Evolutionary conservation across 2,797 vertebrate species (phyloP).

Genomic region (Rhinatrema bivittatum): DNA sequence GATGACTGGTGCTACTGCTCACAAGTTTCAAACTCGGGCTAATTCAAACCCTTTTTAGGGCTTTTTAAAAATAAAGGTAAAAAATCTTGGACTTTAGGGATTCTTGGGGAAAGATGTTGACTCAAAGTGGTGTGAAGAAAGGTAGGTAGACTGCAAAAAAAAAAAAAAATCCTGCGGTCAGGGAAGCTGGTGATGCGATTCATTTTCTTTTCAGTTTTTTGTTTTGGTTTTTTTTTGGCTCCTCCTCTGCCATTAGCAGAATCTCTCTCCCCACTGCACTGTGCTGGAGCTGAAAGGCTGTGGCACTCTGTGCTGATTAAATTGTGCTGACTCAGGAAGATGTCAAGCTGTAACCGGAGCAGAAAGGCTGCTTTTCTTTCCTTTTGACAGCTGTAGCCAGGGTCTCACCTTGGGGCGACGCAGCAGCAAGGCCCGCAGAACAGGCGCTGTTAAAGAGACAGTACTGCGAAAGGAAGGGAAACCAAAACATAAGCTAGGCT

Average conservation of each 20-base stretch:
- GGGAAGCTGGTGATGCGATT: not conserved
- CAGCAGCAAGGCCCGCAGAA: slow-evolving; percentile 48
- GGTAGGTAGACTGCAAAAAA: too few relatives aligned
- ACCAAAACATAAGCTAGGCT: too few relatives aligned
- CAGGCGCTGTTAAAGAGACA: slow-evolving; percentile 42
- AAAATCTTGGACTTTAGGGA: too few relatives aligned
- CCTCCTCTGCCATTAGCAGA: not conserved
- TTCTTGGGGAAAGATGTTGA: too few relatives aligned
- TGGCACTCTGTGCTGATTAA: slow-evolving; percentile 55
- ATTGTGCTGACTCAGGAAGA: slow-evolving; percentile 61
- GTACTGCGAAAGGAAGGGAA: too few relatives aligned
- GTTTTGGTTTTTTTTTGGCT: not conserved
- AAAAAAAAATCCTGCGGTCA: too few relatives aligned
- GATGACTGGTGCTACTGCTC: too few relatives aligned
- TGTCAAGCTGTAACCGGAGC: slow-evolving; percentile 61
- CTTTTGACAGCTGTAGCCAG: slow-evolving; percentile 58
- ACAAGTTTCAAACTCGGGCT: too few relatives aligned
- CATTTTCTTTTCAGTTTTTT: slow-evolving; percentile 15
- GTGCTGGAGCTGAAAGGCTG: slow-evolving; percentile 41
- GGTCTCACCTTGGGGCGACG: slow-evolving; percentile 60
- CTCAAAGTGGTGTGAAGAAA: too few relatives aligned
- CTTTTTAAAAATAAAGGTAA: too few relatives aligned
- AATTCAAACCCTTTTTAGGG: too few relatives aligned
- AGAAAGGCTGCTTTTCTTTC: slow-evolving; percentile 60
- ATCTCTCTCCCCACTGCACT: slow-evolving; percentile 21